Base-by-base conservation (phyloP, 1,140 invertebrate genomes). In the Aplysia californica region DNA sequence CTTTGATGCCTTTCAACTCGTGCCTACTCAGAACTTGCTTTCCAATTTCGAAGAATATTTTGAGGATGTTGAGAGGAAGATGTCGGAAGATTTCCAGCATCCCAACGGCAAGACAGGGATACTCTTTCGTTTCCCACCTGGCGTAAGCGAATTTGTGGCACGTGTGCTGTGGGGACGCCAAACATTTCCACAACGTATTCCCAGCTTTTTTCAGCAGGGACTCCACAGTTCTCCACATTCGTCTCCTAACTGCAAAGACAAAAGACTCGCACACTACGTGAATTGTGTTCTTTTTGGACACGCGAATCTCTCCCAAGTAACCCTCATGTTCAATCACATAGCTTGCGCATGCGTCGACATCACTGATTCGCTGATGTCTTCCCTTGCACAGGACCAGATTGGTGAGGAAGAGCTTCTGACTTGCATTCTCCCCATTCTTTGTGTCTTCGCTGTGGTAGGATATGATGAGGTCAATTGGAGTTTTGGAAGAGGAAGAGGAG, bases 141-240 rank as follows among this genome's bases (percentile, higher is more conserved):
- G 50, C 35, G 55, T 58, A 72, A 38, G 56, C 69, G 50, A 35
- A 72, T 58, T 72, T 72, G 55, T 72, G 69, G 33, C 69, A 72
- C 29, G 69, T 72, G 69, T 72, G 69, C 31, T 56, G 56, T 20
- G 44, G 38, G n/a, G 55, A 31, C 44, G 58, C 20, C 1, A 72
- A 55, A 35, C 69, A 72, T 20, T 58, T 50, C 69, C 69, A 72
- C 31, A 72, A 35, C 44, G 50, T 56, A 18, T 31, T 35, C 1
- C 69, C 69, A 21, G 44, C 44, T 56, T 58, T 31, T 21, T 26
- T 58, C 31, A 72, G 55, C 26, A 72, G 18, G 31, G 56, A 50
- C 33, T 72, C 69, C 55, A 58, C 26, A 33, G 56, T 50, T 2
- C n/a, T 55, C 69, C 69, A 72, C 69, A 72, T 72, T 26, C 69